Evolutionary conservation across 2,797 vertebrate species (phyloP), one percentile per base, ranked within the genome.

Genomic region (Typhlichthys eigenmanni): DNA sequence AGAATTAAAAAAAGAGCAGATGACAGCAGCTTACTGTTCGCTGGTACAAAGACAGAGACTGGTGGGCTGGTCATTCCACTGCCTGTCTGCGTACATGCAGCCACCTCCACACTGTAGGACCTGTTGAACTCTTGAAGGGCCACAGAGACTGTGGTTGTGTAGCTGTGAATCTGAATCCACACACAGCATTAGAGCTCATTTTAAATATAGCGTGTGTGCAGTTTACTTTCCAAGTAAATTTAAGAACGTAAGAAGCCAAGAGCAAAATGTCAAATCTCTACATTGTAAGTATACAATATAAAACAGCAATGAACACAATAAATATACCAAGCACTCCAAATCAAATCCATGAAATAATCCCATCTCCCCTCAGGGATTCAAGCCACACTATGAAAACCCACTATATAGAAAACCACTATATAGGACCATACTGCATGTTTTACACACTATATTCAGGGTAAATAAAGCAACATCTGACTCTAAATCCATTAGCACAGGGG

Each of bases 11-110:
- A 58, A 47, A 13, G 46, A 49, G 2, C 12, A 43, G 55, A 75
- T 81, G 38, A 75, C 60, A 78, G 70, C 10, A 2, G 34, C 94
- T 94, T 80, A 98, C 97, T 95, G 0, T 83, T 71, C 5, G 72
- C 83, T 1, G 94, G 92, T 79, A 98, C 89, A 76, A 92, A 92
- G 63, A 95, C 38, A 50, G 70, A 78, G 78, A 93, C 84, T 0
- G 86, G 90, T 19, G 85, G 75, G 78, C 95, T 97, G 90, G 92
- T 89, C 61, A 93, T 94, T 47, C 97, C 97, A 10, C 90, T 85
- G 3, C 97, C 97, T 1, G 94, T 95, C 38, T 81, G 92, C 1
- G 96, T 96, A 88, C 94, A 58, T 0, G 95, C 96, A 0, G 95
- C 95, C 34, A 99, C 94, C 48, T 92, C 92, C 79, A 98, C 74